Evolutionary conservation across 2,113 vertebrate species (phyloP).

Genomic region (pig (Sus scrofa)): T2T-Sscrofa CM000825.6:46458501-46459000

Average conservation of each 20-base stretch:
- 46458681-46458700: neutral
- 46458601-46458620: neutral
- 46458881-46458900: neutral
- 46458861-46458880: neutral
- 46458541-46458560: too few relatives aligned
- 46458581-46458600: too few relatives aligned
- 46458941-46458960: neutral
- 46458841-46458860: neutral
- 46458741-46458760: neutral
- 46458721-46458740: neutral
- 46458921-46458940: neutral
- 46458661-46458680: neutral
- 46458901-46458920: neutral
- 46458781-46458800: neutral
- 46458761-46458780: neutral
- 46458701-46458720: neutral
- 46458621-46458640: neutral
- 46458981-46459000: neutral
- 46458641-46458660: neutral
- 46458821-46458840: neutral
- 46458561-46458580: neutral
- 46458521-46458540: neutral
- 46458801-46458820: neutral
- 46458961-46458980: neutral
- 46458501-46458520: neutral